Evolutionary conservation across 1,140 invertebrate species (phyloP).

Genomic region (Plutomurus gul): DNA sequence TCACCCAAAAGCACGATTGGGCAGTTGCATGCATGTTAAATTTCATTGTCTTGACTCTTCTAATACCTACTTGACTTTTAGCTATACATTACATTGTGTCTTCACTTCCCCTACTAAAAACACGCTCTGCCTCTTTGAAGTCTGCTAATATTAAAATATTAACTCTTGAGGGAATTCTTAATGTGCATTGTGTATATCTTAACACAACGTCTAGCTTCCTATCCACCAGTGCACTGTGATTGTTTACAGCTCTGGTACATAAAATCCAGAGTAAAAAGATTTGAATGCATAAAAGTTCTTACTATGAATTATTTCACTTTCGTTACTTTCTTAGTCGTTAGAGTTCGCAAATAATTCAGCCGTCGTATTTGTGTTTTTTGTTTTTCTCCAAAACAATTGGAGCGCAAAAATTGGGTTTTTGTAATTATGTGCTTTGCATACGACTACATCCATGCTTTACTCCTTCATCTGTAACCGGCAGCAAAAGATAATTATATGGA

Average conservation of each 20-base stretch:
- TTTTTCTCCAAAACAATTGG: constrained; percentile 14
- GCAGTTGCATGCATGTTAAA: neutral
- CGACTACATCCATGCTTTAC: too few relatives aligned
- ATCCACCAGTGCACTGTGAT: neutral
- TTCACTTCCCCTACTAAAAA: too few relatives aligned
- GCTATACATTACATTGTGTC: too few relatives aligned
- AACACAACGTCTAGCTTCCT: neutral
- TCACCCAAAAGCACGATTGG: constrained; percentile 17
- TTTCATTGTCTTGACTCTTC: neutral
- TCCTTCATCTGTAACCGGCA: neutral
- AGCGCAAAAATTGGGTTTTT: neutral
- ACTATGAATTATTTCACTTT: constrained; percentile 8
- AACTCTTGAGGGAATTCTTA: neutral
- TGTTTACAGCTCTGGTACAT: neutral
- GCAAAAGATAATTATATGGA: neutral
- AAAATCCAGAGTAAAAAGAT: neutral
- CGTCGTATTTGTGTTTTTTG: too few relatives aligned
- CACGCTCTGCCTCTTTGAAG: too few relatives aligned
- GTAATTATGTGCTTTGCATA: too few relatives aligned
- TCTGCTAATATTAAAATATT: constrained; percentile 20
- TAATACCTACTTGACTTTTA: neutral
- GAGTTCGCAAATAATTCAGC: too few relatives aligned
- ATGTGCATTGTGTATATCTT: neutral
- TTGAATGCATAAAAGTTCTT: too few relatives aligned
- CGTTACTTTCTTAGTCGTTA: neutral